phyloP scores from a whole-genome alignment of 2,113 vertebrate genomes.

The Trichomycterus rosablanca region DNA sequence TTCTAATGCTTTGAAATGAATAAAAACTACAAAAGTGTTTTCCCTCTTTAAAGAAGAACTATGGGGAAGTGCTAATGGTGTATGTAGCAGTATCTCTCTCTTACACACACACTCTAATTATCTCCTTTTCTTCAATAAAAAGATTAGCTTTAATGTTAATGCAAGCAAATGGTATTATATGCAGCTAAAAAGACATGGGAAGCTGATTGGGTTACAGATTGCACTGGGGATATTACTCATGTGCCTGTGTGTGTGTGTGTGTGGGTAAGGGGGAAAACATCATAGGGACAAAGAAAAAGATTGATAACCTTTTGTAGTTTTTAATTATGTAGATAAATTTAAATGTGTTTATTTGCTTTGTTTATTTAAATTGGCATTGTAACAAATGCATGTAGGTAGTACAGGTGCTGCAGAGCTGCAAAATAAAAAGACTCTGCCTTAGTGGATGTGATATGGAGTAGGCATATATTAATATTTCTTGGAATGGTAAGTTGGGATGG shows the following conservation, averaged over 20 bases:
- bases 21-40: slow-evolving; percentile 47
- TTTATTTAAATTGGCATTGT: no score
- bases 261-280: no score
- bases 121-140: slow-evolving; percentile 41
- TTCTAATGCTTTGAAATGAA: slow-evolving; percentile 45
- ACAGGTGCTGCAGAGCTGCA: no score
- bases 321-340: no score
- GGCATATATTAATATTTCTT: no score
- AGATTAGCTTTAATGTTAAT: slow-evolving; percentile 50
- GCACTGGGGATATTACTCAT: slow-evolving; percentile 33
- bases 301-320: no score
- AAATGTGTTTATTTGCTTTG: no score
- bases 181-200: slow-evolving; percentile 27
- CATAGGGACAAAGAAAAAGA: no score
- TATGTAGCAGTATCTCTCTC: slow-evolving; percentile 17
- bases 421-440: no score
- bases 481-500: no score
- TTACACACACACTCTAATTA: slow-evolving; percentile 10
- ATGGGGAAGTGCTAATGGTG: slow-evolving; percentile 13
- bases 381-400: no score
- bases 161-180: slow-evolving; percentile 48
- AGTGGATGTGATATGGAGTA: no score
- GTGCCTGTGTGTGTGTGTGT: slow-evolving; percentile 18
- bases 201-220: slow-evolving; percentile 25
- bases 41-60: slow-evolving; percentile 24